Evolutionary conservation across 37 sponge, comb jelly and placozoan species (phyloP).

Genomic region (Theonella swinhoei): DNA sequence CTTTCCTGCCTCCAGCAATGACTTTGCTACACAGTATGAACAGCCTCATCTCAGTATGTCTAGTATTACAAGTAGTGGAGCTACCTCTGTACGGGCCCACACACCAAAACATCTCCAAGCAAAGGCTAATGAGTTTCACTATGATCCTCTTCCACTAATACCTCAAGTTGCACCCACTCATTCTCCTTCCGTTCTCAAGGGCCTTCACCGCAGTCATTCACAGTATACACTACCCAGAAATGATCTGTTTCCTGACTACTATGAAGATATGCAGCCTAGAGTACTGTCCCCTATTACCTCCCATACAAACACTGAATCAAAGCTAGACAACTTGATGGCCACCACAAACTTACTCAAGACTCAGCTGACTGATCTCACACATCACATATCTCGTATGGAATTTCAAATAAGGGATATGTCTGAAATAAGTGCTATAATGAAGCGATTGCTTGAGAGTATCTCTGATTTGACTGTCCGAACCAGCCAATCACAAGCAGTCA

Average conservation of each 20-base stretch:
- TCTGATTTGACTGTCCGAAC: background rate
- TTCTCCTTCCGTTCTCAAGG: background rate
- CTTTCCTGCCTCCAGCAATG: background rate
- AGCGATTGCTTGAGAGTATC: background rate
- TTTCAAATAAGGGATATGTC: background rate
- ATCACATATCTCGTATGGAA: background rate
- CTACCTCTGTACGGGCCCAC: background rate
- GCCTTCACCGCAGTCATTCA: background rate
- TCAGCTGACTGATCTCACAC: background rate
- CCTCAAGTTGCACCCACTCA: too few species aligned
- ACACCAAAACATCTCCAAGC: too few species aligned
- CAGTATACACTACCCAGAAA: background rate
- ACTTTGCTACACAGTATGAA: background rate
- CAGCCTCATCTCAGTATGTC: background rate
- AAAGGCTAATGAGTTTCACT: background rate
- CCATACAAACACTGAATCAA: background rate
- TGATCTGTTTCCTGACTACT: background rate
- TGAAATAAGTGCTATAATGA: background rate
- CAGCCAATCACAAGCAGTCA: background rate
- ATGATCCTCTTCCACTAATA: background rate
- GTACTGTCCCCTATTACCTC: background rate
- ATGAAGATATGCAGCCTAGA: background rate
- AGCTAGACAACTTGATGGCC: background rate
- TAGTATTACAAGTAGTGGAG: background rate
- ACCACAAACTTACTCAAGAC: background rate